phyloP scores from a whole-genome alignment of 2,797 vertebrate species.

The Lagorchestes hirsutus region DNA sequence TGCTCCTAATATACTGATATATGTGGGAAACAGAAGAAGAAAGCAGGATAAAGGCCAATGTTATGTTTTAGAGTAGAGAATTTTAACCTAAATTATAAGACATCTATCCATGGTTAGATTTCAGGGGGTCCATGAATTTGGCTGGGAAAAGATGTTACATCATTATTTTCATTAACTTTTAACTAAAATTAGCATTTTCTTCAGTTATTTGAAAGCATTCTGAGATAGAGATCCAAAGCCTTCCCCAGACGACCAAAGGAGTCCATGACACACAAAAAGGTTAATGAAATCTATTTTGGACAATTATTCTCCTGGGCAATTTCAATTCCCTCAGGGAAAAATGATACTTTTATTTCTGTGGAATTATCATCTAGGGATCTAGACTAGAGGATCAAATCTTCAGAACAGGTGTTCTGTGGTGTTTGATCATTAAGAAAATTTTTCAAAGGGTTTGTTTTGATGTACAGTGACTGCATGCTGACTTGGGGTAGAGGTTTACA shows the following conservation, averaged over 20 bases:
- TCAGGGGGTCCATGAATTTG: background rate
- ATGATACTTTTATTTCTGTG: constrained; percentile 21
- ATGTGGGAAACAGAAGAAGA: background rate
- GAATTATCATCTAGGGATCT: constrained; percentile 25
- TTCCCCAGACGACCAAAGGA: background rate
- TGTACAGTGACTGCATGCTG: background rate
- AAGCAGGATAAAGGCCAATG: background rate
- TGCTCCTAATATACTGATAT: background rate
- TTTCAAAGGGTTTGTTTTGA: constrained; percentile 51
- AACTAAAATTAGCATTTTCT: background rate
- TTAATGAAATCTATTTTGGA: background rate
- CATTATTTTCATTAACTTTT: background rate
- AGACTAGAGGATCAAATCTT: constrained; percentile 38
- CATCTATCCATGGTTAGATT: background rate
- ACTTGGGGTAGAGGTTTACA: background rate
- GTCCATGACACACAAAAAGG: background rate
- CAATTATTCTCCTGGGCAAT: background rate
- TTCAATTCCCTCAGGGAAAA: background rate
- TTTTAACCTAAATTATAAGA: background rate
- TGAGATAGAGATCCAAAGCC: background rate
- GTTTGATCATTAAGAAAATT: constrained; percentile 1
- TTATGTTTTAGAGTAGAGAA: background rate
- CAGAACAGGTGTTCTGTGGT: constrained; percentile 3
- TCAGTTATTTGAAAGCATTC: background rate
- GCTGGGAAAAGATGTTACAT: background rate